A percentile compares a stretch with the other conserved stretches of the same genome.
phyloP scores from a whole-genome alignment of 2,113 vertebrate species.

The Tricholaema leucomelas region DNA sequence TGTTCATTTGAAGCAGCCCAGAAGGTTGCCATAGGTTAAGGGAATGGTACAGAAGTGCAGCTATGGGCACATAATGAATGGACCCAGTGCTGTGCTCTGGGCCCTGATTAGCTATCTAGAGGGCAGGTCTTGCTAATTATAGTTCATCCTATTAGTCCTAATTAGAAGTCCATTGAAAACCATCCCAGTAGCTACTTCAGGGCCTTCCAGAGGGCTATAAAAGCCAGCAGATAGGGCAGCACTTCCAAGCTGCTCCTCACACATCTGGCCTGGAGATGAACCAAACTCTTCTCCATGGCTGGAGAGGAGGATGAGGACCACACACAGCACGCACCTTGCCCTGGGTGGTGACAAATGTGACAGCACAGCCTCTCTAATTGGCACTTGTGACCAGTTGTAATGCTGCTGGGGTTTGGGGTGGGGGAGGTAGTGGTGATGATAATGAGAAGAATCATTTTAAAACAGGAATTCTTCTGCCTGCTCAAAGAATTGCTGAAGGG shows the following conservation, averaged over 20 bases:
- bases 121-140: conserved; percentile 29
- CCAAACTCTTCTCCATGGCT: neutral
- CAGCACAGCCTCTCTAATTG: fast-evolving
- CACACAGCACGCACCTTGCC: neutral
- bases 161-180: conserved; percentile 33
- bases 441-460: neutral
- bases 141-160: conserved; percentile 44
- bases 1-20: neutral
- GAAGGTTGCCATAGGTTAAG: neutral
- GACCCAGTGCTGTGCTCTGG: neutral
- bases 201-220: neutral
- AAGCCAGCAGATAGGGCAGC: fast-evolving
- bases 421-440: fast-evolving
- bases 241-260: fast-evolving
- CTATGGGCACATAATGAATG: neutral
- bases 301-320: neutral
- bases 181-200: neutral
- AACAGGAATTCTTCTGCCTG: neutral
- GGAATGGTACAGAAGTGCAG: neutral
- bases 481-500: fast-evolving
- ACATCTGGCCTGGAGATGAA: neutral
- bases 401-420: neutral
- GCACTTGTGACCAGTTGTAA: too few relatives aligned
- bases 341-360: neutral
- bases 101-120: neutral